phyloP scores from a whole-genome alignment of 2,113 vertebrate species.

The Chascanopsetta lugubris region DNA sequence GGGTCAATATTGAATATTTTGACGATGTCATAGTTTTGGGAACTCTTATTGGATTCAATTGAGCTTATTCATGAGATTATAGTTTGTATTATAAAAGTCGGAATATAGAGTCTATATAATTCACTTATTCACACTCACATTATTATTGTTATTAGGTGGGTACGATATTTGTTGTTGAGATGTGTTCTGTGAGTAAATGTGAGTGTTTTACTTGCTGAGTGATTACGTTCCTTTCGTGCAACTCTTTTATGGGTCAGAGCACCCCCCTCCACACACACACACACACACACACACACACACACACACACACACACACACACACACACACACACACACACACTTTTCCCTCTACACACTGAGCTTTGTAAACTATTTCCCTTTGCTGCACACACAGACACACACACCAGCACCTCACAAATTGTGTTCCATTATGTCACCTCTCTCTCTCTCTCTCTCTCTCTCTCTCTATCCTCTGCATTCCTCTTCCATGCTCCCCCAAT shows the following conservation, averaged over 20 bases:
- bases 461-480: constrained; percentile 40
- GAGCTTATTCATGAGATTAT: too few species aligned
- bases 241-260: constrained; percentile 80
- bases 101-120: too few species aligned
- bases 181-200: constrained; percentile 3
- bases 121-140: too few species aligned
- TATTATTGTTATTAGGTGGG: too few species aligned
- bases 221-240: constrained; percentile 81
- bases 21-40: too few species aligned
- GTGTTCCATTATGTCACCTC: constrained; percentile 93
- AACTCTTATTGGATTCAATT: too few species aligned
- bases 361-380: constrained; percentile 13
- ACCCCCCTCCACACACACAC: neutral
- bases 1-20: too few species aligned
- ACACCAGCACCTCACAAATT: constrained; percentile 43
- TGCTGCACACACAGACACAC: constrained; percentile 5
- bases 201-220: constrained; percentile 77
- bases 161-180: too few species aligned
- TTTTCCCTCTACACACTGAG: constrained; percentile 12
- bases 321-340: constrained; percentile 2
- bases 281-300: neutral
- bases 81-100: too few species aligned
- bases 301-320: constrained; percentile 2
- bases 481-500: constrained; percentile 57
- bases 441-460: constrained; percentile 78